Conservation (phyloP, 2,888 invertebrate species). For the Leucophenga montana region DNA sequence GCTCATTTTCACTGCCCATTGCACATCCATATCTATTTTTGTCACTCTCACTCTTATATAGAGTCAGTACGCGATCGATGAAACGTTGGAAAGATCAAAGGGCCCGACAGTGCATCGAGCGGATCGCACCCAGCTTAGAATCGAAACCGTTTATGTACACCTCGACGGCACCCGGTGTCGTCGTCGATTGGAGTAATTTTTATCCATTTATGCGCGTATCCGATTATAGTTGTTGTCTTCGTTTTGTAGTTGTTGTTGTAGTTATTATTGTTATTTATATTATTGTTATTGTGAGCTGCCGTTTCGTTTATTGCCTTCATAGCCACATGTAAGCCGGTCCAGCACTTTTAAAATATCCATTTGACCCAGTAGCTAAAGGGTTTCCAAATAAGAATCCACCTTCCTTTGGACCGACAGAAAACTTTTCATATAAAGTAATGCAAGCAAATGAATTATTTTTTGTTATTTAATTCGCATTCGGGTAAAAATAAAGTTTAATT, state of each 20-base stretch:
- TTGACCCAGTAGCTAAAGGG: not conserved
- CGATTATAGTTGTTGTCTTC: not conserved
- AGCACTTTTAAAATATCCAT: not conserved
- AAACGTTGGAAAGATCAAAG: too few relatives aligned
- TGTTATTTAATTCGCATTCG: not conserved
- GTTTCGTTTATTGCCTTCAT: too few relatives aligned
- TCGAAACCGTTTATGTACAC: too few relatives aligned
- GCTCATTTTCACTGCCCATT: too few relatives aligned
- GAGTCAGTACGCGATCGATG: too few relatives aligned
- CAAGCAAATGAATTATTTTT: not conserved
- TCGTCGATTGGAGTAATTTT: slow-evolving; percentile 2
- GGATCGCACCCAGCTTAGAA: too few relatives aligned
- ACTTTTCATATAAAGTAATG: not conserved
- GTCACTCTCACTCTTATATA: not conserved
- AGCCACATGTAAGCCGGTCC: too few relatives aligned
- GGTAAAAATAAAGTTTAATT: not conserved
- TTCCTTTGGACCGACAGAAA: too few relatives aligned
- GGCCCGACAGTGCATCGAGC: too few relatives aligned
- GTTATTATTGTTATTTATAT: not conserved
- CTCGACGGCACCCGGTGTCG: too few relatives aligned
- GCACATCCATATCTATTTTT: not conserved
- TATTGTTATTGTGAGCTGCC: too few relatives aligned
- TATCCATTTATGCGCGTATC: slow-evolving; percentile 17
- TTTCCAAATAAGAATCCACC: too few relatives aligned
- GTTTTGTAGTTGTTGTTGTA: not conserved